Base-by-base conservation (phyloP, 2,888 invertebrate genomes). In the Petrolisthes cinctipes region DNA sequence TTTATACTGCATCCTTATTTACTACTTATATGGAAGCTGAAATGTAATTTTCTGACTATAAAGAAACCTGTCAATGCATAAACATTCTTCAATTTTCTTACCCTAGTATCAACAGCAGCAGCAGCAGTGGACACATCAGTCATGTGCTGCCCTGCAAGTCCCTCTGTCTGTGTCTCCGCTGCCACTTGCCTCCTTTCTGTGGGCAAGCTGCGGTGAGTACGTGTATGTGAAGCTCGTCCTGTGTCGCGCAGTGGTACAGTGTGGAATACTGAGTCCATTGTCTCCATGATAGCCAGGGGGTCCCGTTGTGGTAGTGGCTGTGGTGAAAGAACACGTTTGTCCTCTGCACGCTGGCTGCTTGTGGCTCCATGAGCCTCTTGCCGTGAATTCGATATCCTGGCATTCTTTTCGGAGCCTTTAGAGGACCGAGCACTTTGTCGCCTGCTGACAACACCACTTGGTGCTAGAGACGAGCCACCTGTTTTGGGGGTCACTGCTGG, bases 241-340 rank as follows among this genome's bases (percentile, higher is more conserved):
- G n/a, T n/a, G n/a, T n/a, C n/a, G n/a, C 89, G 80, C 73, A 89
- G 68, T 11, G 86, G 89, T 6, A 89, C 86, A 6, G 76, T 86
- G 56, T 87, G 89, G 83, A 89, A 87, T 53, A 89, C 89, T 0
- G 89, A 86, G 56, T 89, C 89, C 78, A 85, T 78, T 54, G 89
- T 89, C 61, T 89, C 89, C 89, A 89, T 89, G 66, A 89, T 89
- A 54, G 89, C 89, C 14, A 89, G 76, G 5, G 89, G 89, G 51
- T 89, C 89, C 54, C 85, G 78, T 37, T 37, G 37, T 7, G 53
- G 68, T 20, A 73, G 79, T 17, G 87, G 82, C 5, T 17, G 57
- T 4, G 73, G 20, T 11, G 86, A 23, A 37, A 37, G 5, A n/a
- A 53, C 51, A 14, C 68, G 78, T 61, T 78, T 78, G 5, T 75